These are phyloP conservation scores for Whitmania pigra DNA, from an alignment of 1,140 invertebrate species.

Conservation along the genomic window DNA sequence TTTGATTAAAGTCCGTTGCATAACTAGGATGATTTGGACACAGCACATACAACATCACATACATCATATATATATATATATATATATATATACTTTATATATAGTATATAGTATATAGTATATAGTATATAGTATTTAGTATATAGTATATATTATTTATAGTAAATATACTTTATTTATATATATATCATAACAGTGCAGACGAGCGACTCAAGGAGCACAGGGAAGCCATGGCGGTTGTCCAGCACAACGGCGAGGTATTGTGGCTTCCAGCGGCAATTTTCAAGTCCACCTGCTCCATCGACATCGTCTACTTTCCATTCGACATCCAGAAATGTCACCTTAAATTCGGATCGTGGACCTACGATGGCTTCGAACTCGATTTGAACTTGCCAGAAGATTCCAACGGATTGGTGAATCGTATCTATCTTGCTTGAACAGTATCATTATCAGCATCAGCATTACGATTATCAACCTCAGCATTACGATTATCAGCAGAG, in stretches of 20 bases:
- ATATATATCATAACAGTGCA: conserved; percentile 24
- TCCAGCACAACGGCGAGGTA: conserved; percentile 73
- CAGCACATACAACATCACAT: no score
- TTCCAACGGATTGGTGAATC: conserved; percentile 21
- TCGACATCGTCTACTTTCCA: conserved; percentile 57
- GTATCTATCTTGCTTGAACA: background rate
- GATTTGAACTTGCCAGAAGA: conserved; percentile 41
- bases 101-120: no score
- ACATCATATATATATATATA: no score
- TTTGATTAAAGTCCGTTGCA: no score
- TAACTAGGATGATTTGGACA: no score
- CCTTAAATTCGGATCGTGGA: conserved; percentile 51
- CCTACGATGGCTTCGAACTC: conserved; percentile 50
- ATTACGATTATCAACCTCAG: no score
- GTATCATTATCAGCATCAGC: background rate
- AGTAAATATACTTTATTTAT: no score
- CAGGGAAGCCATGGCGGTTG: conserved; percentile 26
- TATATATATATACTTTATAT: no score
- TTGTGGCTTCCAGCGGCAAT: conserved; percentile 90
- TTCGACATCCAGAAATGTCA: conserved; percentile 55
- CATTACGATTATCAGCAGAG: no score
- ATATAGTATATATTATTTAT: no score
- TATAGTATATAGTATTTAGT: no score
- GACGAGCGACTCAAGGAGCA: conserved; percentile 28
- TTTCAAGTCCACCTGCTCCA: conserved; percentile 77